Evolutionary conservation across 2,888 invertebrate genomes (phyloP), one percentile per base, ranked within the genome.

Genomic region (Loripinus fragilis): DNA sequence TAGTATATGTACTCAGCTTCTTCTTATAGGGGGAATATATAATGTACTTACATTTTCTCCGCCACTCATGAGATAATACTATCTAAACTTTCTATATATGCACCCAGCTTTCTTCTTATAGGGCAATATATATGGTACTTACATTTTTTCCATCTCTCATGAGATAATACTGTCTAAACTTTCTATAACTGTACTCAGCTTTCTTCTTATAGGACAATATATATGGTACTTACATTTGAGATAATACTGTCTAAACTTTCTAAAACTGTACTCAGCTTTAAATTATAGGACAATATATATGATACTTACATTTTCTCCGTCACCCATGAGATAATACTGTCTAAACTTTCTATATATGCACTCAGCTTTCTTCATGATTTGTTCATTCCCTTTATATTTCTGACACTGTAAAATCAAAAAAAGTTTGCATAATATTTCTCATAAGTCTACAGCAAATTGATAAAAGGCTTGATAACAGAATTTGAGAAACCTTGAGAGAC

Each of bases 261-360:
- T 92, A 86, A 93, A 94, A 42, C 94, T 90, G 20, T 88, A 89
- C 74, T 94, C 94, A 0, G 94, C 92, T 77, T 93, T 93, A n/a
- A n/a, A n/a, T n/a, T n/a, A n/a, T n/a, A n/a, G n/a, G n/a, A n/a
- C n/a, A n/a, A n/a, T n/a, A n/a, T n/a, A n/a, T n/a, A n/a, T n/a
- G n/a, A 55, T 55, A 55, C 55, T 55, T 7, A 55, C 55, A 55
- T 55, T 28, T 25, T 55, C 55, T 5, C 28, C 55, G 8, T 23
- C 28, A 5, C 28, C 25, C 12, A 28, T 25, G 28, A 55, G 55
- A 55, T 55, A 55, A 28, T 25, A 55, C 28, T 55, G 55, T 86
- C 93, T 94, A 80, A 94, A 93, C 76, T 92, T 93, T 85, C 92
- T 92, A 86, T 93, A 94, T 41, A 94, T 90, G 20, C 88, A 89